phyloP scores from a whole-genome alignment of 2,888 invertebrate genomes.

The Cabera pusaria region DNA sequence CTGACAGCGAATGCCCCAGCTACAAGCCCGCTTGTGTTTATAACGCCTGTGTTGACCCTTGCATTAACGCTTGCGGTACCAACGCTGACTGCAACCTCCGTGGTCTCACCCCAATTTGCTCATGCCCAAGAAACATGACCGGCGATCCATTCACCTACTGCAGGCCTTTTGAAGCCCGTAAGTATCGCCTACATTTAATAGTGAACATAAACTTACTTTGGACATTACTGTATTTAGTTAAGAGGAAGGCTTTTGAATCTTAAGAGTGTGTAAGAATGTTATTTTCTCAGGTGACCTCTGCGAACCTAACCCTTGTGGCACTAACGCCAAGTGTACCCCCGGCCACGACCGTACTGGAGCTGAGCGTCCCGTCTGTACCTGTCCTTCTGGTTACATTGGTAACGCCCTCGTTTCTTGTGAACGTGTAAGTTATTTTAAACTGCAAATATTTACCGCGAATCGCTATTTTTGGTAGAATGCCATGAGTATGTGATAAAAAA shows the following conservation, averaged over 20 bases:
- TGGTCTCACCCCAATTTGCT: conserved; percentile 92
- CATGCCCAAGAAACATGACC: conserved; percentile 93
- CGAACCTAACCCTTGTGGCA: conserved; percentile 94
- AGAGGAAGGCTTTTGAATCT: too few species aligned
- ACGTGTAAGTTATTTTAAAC: conserved; percentile 79
- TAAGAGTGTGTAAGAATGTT: too few species aligned
- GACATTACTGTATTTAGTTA: too few species aligned
- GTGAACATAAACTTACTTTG: too few species aligned
- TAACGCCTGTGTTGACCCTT: conserved; percentile 92
- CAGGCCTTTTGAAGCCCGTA: conserved; percentile 91
- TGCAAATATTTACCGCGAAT: too few species aligned
- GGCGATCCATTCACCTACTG: conserved; percentile 93
- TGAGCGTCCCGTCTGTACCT: conserved; percentile 94
- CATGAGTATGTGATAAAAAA: too few species aligned
- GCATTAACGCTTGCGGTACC: conserved; percentile 90
- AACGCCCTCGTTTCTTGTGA: conserved; percentile 89
- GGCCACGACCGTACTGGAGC: conserved; percentile 92
- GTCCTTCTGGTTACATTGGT: conserved; percentile 90
- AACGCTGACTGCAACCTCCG: conserved; percentile 91
- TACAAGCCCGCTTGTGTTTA: conserved; percentile 91
- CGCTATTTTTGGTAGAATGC: too few species aligned
- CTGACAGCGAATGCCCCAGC: conserved; percentile 90
- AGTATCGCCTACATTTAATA: conserved; percentile 37
- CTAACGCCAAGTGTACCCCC: conserved; percentile 90
- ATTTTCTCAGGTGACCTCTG: conserved; percentile 88